Evolutionary conservation across 1,140 invertebrate genomes (phyloP), one percentile per base, ranked within the genome.

Genomic region (Aphelinus certus): DNA sequence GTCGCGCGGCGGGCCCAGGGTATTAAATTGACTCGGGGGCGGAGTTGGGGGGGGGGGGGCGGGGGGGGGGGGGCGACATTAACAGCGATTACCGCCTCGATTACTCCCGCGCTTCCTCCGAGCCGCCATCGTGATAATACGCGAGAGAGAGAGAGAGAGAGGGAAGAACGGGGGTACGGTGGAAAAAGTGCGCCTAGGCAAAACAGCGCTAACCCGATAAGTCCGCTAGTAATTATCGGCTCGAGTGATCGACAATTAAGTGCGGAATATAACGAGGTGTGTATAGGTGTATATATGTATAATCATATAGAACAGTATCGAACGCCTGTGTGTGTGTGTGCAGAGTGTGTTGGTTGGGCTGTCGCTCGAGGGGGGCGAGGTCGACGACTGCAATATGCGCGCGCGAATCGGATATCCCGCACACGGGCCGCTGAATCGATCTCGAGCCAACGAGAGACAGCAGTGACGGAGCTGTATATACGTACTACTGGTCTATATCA

Each of bases 231-330:
- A 65, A 77, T 78, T 77, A 79, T 73, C 71, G 62, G 3, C 26
- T 26, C 26, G 42, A 9, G 45, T 10, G 73, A 82, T 82, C 79
- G 77, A 68, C 77, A 53, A 78, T 78, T 78, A 77, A 67, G 65
- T 47, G 7, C 3, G n/a, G 74, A 61, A 26, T 60, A 48, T 77
- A 78, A 79, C 77, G 62, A 79, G 79, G 64, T 66, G 77, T 75
- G 71, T 79, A 79, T 10, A 6, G 72, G 2, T 51, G 49, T 26
- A 26, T 26, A 26, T 26, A 26, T 26, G 26, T 26, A 26, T 26
- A 26, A 26, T 26, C 26, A 26, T 26, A 26, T 26, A 26, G 26
- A 26, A 26, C 26, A 26, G 26, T 26, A 26, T 26, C 26, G 26
- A 26, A 26, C 26, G 26, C 26, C 26, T 26, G 26, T 26, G 26